phyloP scores from a whole-genome alignment of 2,888 invertebrate genomes.

The Bugula neritina region DNA sequence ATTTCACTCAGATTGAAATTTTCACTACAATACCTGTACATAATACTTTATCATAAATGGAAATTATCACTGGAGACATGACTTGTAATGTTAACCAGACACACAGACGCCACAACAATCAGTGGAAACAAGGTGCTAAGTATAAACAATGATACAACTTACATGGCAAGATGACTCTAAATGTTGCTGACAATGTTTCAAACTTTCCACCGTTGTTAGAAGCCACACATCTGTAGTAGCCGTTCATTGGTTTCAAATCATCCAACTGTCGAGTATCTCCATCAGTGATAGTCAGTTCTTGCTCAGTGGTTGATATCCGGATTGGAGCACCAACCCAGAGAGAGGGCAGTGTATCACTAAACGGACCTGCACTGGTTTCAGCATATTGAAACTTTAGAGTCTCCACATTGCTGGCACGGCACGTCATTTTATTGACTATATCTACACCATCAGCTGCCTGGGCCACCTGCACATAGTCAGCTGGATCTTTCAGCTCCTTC shows the following conservation, averaged over 20 bases:
- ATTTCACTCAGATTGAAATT: no score
- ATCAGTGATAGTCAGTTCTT: not conserved
- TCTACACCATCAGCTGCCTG: not conserved
- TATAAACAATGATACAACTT: no score
- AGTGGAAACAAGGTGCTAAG: no score
- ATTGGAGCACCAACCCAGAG: no score
- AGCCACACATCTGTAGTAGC: not conserved
- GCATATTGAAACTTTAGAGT: not conserved
- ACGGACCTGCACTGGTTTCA: not conserved
- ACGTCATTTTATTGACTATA: not conserved
- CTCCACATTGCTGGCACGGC: constrained; percentile 2
- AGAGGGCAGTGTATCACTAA: not conserved
- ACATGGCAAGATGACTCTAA: not conserved
- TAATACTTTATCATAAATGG: no score
- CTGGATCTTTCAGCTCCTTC: not conserved
- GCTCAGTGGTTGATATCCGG: no score
- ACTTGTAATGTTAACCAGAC: no score
- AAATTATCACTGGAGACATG: no score
- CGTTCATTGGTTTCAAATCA: not conserved
- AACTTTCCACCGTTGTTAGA: not conserved
- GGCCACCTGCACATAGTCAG: not conserved
- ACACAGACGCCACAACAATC: no score
- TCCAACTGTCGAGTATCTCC: not conserved
- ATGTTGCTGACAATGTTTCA: not conserved
- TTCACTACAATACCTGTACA: no score